These are phyloP conservation scores for Sphaerophoria rueppellii DNA, from an alignment of 2,888 invertebrate genomes.

Conservation along the genomic window DNA sequence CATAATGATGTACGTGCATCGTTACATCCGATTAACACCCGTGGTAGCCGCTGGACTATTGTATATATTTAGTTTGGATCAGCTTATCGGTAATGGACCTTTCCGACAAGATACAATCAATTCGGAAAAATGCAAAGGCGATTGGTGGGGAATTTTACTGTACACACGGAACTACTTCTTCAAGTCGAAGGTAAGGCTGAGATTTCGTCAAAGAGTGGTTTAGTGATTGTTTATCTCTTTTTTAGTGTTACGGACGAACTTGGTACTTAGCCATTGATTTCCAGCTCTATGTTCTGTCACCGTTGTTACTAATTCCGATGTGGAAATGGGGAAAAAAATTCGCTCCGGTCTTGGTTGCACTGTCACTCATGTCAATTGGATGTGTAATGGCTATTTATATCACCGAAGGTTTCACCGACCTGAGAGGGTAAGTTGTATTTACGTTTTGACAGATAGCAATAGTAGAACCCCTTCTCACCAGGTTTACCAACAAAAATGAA, in stretches of 20 bases:
- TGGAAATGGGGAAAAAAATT: constrained; percentile 78
- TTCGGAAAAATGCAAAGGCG: constrained; percentile 76
- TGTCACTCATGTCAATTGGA: constrained; percentile 60
- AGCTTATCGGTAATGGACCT: constrained; percentile 82
- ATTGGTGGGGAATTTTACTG: constrained; percentile 82
- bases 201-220: too few relatives aligned
- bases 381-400: constrained; percentile 58
- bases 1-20: constrained; percentile 77
- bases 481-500: constrained; percentile 37
- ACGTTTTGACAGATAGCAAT: too few relatives aligned
- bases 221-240: background rate
- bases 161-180: constrained; percentile 82
- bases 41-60: constrained; percentile 82
- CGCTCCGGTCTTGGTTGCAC: constrained; percentile 65
- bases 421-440: constrained; percentile 37
- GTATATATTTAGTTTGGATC: constrained; percentile 81
- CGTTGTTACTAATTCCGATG: constrained; percentile 82
- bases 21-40: constrained; percentile 83
- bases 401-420: constrained; percentile 22
- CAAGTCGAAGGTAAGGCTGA: background rate
- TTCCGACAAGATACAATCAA: constrained; percentile 62
- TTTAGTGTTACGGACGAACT: constrained; percentile 82
- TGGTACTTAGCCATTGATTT: constrained; percentile 85
- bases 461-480: background rate
- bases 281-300: constrained; percentile 84